Evolutionary conservation across 2,888 invertebrate genomes (phyloP), one percentile per base, ranked within the genome.

Genomic region (Drosophila merina): DNA sequence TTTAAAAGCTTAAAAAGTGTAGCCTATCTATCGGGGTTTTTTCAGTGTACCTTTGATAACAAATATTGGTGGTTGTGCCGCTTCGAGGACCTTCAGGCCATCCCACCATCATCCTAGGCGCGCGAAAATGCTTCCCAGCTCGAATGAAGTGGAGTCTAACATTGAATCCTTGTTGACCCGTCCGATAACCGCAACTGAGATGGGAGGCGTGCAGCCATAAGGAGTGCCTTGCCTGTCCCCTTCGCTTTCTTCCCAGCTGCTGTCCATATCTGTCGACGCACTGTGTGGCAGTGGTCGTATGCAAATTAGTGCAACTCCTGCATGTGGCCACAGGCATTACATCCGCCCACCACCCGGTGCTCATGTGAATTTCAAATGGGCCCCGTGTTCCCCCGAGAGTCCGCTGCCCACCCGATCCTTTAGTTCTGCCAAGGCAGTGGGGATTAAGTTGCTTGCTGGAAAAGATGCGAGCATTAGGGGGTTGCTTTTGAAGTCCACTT

Each of bases 341-440:
- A 12, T n/a, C 36, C 36, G 0, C 28, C 36, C 36, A 36, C 12
- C 36, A 69, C 77, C 56, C 57, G 67, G 20, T 51, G 31, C 85
- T 79, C 76, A 79, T 79, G 85, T 79, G 85, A 79, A 79, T 66
- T 79, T 75, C 85, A 79, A 79, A 79, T 84, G 81, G 64, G 64
- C 57, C n/a, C 42, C 67, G 45, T 66, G 52, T 64, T 54, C 25
- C 42, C 36, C 9, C 9, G 33, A 33, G 33, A 33, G n/a, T 55
- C 31, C 48, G 45, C 25, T 36, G 10, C 47, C 20, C 6, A 14
- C 47, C 28, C 6, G 28, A 28, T 28, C 28, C 28, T 28, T 42
- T 38, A 58, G 42, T 50, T 38, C 12, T 30, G 12, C 33, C 36
- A 12, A n/a, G 59, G 8, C 45, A 38, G 68, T 20, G 20, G 44